These are phyloP conservation scores for Stomatorhinus walkeri DNA, from an alignment of 2,797 vertebrate genomes.

Conservation along the genomic window DNA sequence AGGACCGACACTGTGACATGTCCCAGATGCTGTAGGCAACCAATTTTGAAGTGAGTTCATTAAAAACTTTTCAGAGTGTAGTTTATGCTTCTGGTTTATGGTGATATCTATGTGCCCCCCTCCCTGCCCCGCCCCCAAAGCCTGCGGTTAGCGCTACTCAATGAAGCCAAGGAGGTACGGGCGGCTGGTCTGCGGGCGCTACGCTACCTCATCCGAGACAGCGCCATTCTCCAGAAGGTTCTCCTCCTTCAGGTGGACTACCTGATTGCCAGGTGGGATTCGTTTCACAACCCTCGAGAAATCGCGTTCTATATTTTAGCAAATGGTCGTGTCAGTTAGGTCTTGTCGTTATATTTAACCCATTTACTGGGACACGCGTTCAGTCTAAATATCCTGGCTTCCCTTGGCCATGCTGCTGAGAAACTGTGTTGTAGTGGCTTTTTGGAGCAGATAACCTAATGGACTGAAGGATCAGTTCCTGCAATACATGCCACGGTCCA, in stretches of 20 bases:
- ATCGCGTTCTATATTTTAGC: neutral
- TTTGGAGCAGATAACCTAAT: neutral
- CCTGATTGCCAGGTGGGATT: slow-evolving; percentile 84
- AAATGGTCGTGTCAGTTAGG: neutral
- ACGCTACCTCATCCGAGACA: slow-evolving; percentile 92
- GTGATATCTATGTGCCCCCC: neutral
- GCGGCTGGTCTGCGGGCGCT: slow-evolving; percentile 91
- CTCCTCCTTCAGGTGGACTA: slow-evolving; percentile 94
- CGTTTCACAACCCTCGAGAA: neutral
- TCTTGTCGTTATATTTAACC: neutral
- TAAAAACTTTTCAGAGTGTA: neutral
- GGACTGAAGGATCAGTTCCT: neutral
- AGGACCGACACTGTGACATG: neutral
- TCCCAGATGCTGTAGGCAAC: neutral
- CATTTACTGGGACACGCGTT: neutral
- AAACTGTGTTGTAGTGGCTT: neutral
- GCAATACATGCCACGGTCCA: neutral
- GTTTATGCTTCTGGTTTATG: neutral
- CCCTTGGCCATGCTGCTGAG: neutral
- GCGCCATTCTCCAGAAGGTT: slow-evolving; percentile 87
- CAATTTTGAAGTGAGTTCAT: neutral
- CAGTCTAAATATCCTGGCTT: neutral
- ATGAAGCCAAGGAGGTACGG: slow-evolving; percentile 97
- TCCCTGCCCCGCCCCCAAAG: slow-evolving; percentile 47
- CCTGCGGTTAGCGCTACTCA: slow-evolving; percentile 87